Conservation (phyloP, 1,140 invertebrate species). For the Drosophila insularis region DNA sequence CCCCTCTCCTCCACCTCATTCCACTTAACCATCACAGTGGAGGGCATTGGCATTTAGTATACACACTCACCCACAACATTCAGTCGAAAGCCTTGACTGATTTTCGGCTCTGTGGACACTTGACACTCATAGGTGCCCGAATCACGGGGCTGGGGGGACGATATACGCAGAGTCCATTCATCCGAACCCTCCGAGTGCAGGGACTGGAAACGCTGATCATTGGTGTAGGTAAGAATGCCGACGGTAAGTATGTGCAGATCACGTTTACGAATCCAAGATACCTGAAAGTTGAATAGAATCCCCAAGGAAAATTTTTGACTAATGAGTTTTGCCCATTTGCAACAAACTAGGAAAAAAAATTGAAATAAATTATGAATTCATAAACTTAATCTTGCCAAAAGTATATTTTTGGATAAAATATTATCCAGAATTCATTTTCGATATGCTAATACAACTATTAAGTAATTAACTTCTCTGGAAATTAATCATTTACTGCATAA, state of each 20-base stretch:
- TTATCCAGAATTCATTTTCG: neutral
- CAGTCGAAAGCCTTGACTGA: slow-evolving; percentile 90
- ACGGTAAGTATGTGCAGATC: slow-evolving; percentile 90
- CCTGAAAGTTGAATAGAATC: slow-evolving; percentile 82
- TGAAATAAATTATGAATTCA: too few species aligned
- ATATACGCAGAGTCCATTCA: slow-evolving; percentile 93
- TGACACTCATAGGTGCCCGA: slow-evolving; percentile 92
- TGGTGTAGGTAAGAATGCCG: slow-evolving; percentile 89
- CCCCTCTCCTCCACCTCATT: too few species aligned
- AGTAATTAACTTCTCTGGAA: neutral
- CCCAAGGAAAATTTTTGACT: neutral
- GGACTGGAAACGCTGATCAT: slow-evolving; percentile 89
- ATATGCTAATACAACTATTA: neutral
- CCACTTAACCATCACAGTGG: neutral
- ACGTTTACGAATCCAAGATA: slow-evolving; percentile 89
- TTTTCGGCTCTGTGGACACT: slow-evolving; percentile 93
- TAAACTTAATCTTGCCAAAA: too few species aligned
- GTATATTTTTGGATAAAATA: too few species aligned
- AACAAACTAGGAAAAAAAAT: too few species aligned
- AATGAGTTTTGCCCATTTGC: too few species aligned
- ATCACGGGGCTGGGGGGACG: slow-evolving; percentile 90
- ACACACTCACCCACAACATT: slow-evolving; percentile 90
- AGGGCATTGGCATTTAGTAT: neutral
- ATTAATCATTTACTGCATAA: neutral
- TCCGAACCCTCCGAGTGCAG: slow-evolving; percentile 93